phyloP scores from a whole-genome alignment of 2,797 vertebrate genomes.

The Capromys pilorides region DNA sequence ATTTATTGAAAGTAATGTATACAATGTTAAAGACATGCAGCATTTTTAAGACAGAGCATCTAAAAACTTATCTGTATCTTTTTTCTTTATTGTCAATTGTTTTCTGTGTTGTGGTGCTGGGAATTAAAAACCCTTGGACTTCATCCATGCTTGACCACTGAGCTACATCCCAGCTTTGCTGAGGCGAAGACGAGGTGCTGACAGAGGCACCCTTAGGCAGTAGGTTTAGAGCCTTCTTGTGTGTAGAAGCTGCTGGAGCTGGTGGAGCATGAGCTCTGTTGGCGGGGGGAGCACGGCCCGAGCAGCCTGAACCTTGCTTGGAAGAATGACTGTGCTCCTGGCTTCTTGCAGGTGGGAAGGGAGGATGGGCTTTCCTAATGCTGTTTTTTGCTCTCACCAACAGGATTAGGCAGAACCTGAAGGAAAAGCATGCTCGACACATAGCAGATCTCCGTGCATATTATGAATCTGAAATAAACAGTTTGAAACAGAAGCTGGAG shows the following conservation, averaged over 20 bases:
- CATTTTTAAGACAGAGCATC: constrained; percentile 11
- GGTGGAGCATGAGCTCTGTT: background rate
- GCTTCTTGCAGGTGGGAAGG: background rate
- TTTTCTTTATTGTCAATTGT: background rate
- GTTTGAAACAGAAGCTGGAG: constrained; percentile 91
- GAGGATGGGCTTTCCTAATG: background rate
- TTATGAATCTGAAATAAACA: constrained; percentile 94
- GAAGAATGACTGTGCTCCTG: background rate
- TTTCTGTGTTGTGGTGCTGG: background rate
- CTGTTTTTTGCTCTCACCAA: background rate
- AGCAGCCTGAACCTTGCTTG: background rate
- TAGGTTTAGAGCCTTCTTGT: background rate
- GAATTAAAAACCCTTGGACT: background rate
- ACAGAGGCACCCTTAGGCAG: background rate
- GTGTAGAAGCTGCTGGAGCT: background rate
- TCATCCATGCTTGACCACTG: background rate
- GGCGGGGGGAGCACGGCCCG: background rate
- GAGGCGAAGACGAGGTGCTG: background rate
- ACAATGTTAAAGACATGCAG: background rate
- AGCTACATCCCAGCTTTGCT: background rate
- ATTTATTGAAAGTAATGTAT: constrained; percentile 31
- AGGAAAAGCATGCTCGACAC: constrained; percentile 95
- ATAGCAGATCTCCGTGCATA: constrained; percentile 94
- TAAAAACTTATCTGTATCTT: background rate
- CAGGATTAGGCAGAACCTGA: constrained; percentile 94